phyloP scores from a whole-genome alignment of 2,888 invertebrate species.

The Agrochola lota region DNA sequence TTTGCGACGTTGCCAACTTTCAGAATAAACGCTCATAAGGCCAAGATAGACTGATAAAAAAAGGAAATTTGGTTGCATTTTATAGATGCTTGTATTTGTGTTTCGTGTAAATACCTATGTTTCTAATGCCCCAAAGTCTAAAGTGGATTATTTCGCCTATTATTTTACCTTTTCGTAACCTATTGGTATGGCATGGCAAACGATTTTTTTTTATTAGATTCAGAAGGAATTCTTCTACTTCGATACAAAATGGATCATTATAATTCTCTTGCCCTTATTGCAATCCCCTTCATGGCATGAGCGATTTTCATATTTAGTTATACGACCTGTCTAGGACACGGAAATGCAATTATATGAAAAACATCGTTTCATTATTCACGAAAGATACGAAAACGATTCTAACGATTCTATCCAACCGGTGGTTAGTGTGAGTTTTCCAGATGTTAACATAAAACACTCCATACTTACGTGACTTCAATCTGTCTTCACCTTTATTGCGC shows the following conservation, averaged over 20 bases:
- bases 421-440: slow-evolving; percentile 3
- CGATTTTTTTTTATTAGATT: background rate
- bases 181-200: background rate
- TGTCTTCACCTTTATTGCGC: slow-evolving; percentile 25
- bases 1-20: no score
- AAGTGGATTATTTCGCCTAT: background rate
- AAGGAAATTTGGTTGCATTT: no score
- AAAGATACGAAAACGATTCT: background rate
- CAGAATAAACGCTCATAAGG: no score
- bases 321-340: background rate
- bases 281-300: background rate
- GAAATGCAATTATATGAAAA: background rate
- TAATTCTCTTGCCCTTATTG: background rate
- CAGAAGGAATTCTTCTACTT: background rate
- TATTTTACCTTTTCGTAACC: background rate
- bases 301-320: background rate
- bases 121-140: background rate
- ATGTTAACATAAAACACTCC: background rate
- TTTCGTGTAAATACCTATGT: background rate
- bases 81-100: no score
- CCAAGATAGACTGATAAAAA: no score
- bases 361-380: background rate
- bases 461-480: background rate
- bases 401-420: no score
- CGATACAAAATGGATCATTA: background rate